Evolutionary conservation across 2,113 vertebrate species (phyloP).

Genomic region (Callithrix jacchus): DNA sequence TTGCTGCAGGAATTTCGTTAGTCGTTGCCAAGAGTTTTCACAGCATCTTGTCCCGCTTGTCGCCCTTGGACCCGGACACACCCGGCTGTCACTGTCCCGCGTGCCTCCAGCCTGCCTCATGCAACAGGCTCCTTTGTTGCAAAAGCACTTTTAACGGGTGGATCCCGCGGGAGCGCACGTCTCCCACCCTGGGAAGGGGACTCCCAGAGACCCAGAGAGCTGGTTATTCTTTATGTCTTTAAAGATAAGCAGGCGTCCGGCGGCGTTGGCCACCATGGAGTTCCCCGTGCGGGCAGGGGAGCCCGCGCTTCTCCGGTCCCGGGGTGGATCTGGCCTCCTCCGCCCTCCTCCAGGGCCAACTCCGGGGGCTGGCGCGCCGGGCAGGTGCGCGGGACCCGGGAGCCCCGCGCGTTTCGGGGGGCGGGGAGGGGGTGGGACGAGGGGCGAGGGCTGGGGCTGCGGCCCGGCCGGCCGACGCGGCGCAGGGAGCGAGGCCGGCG

Average conservation of each 20-base stretch:
- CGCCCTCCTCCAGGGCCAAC: background rate
- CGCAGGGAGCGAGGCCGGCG: slow-evolving; percentile 75
- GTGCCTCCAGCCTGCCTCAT: background rate
- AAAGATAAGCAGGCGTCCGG: slow-evolving; percentile 11
- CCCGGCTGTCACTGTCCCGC: background rate
- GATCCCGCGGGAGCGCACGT: background rate
- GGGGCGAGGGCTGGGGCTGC: slow-evolving; percentile 80
- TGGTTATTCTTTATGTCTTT: slow-evolving; percentile 27
- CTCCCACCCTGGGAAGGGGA: background rate
- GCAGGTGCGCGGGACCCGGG: slow-evolving; percentile 69
- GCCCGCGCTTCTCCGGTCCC: background rate
- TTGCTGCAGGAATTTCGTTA: background rate
- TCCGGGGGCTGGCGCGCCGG: slow-evolving; percentile 50
- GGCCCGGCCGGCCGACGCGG: slow-evolving; percentile 85
- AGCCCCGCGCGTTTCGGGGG: slow-evolving; percentile 32
- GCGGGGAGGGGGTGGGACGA: slow-evolving; percentile 54
- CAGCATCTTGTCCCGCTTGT: background rate
- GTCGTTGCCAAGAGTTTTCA: background rate
- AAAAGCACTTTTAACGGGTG: background rate
- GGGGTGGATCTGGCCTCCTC: background rate
- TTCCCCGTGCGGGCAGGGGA: background rate
- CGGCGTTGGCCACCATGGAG: slow-evolving; percentile 20
- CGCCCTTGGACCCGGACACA: background rate
- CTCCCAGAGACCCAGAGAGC: background rate
- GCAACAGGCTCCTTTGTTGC: slow-evolving; percentile 60